phyloP scores from a whole-genome alignment of 2,113 vertebrate genomes.

The Chamaetylas fuelleborni region DNA sequence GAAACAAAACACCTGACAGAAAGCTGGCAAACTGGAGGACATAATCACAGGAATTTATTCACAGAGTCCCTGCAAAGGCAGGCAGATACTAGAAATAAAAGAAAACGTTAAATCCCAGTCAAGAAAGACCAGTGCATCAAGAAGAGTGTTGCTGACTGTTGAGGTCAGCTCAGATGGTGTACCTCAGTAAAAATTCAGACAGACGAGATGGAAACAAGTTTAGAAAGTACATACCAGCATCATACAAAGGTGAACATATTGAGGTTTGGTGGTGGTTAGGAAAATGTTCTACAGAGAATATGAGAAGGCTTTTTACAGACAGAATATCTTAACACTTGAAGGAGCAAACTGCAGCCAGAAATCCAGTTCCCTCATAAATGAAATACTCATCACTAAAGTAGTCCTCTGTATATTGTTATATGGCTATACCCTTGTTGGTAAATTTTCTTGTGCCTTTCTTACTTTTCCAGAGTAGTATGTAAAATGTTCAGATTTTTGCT shows the following conservation, averaged over 20 bases:
- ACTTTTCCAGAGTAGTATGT: background rate
- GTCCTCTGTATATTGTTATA: background rate
- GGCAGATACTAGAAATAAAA: background rate
- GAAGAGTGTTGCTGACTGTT: background rate
- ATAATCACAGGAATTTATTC: background rate
- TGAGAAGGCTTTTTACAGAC: background rate
- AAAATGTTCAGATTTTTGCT: background rate
- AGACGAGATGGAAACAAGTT: background rate
- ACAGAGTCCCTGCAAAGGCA: background rate
- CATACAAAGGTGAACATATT: background rate
- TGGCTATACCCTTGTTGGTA: background rate
- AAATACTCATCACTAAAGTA: background rate
- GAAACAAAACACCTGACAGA: background rate
- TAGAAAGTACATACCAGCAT: background rate
- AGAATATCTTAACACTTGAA: background rate
- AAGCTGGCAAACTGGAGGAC: background rate
- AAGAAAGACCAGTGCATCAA: background rate
- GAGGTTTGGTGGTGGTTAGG: background rate
- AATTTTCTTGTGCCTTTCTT: background rate
- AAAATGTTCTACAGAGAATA: background rate
- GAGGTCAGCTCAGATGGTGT: background rate
- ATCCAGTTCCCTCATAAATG: background rate
- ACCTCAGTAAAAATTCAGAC: background rate
- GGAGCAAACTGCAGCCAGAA: background rate
- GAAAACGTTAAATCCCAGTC: background rate